Percentiles rank a stretch among this genome's conserved stretches.
phyloP scores from a whole-genome alignment of 2,797 vertebrate genomes.

The Rhinatrema bivittatum region DNA sequence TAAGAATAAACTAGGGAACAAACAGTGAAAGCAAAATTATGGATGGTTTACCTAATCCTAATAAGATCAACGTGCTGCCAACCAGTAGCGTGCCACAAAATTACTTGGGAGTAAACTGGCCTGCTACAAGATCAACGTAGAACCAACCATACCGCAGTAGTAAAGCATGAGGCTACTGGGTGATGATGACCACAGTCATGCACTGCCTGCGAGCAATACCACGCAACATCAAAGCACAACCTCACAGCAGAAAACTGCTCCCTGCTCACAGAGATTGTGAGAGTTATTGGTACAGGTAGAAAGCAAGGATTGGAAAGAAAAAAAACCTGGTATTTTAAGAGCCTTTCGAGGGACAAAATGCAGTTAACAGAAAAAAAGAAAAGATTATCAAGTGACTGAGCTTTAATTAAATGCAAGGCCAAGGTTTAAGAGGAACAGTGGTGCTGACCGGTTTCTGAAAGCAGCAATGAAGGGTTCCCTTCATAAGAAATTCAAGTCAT shows the following conservation, averaged over 20 bases:
- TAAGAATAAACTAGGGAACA: no score
- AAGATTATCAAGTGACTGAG: no score
- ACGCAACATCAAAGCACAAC: constrained; percentile 6
- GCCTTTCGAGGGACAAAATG: background rate
- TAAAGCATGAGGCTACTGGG: no score
- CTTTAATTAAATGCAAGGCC: background rate
- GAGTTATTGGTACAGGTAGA: constrained; percentile 5
- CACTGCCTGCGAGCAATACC: no score
- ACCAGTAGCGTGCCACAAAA: no score
- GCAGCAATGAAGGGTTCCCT: background rate
- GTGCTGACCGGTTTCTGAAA: fast-evolving
- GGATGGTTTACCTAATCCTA: no score
- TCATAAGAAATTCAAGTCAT: background rate
- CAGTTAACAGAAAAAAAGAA: background rate
- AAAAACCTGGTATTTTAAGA: background rate
- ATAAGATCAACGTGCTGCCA: no score
- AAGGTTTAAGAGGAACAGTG: background rate
- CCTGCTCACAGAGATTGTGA: constrained; percentile 7
- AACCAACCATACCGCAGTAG: no score
- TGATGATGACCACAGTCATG: no score
- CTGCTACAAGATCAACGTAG: no score
- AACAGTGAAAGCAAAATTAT: no score
- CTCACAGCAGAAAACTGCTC: constrained; percentile 5
- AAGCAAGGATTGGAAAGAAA: constrained; percentile 2
- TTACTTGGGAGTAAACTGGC: no score